Base-by-base conservation (phyloP, 2,888 invertebrate genomes). In the Callyntrura sp. region DNA sequence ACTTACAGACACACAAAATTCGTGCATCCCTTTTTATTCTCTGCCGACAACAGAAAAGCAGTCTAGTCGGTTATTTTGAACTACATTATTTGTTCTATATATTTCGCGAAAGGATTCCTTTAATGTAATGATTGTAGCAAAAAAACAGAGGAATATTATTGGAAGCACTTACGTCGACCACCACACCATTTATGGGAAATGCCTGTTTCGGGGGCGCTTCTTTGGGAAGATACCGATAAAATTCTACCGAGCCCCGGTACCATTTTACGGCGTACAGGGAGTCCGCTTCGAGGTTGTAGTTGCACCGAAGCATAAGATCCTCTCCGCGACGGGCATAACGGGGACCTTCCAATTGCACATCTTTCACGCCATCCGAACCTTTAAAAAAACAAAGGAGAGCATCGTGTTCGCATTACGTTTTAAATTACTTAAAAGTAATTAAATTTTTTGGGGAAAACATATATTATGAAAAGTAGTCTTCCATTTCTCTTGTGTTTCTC, bases 181-280 rank as follows among this genome's bases (percentile, higher is more conserved):
- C 65, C 25, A 91, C 85, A 0, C 91, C 91, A 25, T 51, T 14
- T 12, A 90, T 84, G 48, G 90, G 86, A 78, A 91, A 91, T 9
- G 88, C 83, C 43, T 91, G 90, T 51, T 90, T 88, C 48, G 91
- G 90, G 11, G 91, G 91, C 14, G 79, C 28, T 78, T 91, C 91
- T 35, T 91, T 91, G 23, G 91, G 91, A 43, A 91, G 68, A 57
- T 88, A 91, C 0, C 92, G 90, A 82, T 92, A 92, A 81, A 92
- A 91, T 70, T 92, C 92, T 60, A 90, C 91, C 11, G 83, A 45
- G 9, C 90, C 91, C n/a, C 92, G 90, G 73, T 92, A 92, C 91
- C 91, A 91, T 83, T 92, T 92, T 20, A 92, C 85, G 25, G 91
- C 92, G 55, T 92, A 92, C 87, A 92, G 76, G 28, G 91, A 90